A percentile compares a stretch with the other conserved stretches of the same genome.
Conservation (phyloP, 1,140 invertebrate genomes). For the Prorops nasuta region DNA sequence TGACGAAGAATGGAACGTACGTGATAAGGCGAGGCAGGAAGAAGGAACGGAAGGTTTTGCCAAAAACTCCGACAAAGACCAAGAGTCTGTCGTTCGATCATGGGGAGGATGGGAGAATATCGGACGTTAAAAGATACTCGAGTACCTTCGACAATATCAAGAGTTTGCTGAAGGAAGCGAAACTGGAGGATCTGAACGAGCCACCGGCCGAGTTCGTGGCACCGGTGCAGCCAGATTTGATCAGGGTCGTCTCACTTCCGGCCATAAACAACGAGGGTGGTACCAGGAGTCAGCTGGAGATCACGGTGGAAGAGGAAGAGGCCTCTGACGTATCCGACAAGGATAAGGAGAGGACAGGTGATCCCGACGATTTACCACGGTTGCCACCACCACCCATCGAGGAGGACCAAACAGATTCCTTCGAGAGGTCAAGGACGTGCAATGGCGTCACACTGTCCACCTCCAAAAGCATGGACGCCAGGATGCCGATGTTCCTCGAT, state of each 20-base stretch:
- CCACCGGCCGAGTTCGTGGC: slow-evolving; percentile 57
- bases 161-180: slow-evolving; percentile 64
- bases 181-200: slow-evolving; percentile 56
- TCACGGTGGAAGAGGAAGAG: slow-evolving; percentile 43
- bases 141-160: slow-evolving; percentile 79
- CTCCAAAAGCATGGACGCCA: slow-evolving; percentile 39
- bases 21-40: slow-evolving; percentile 67
- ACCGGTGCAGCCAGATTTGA: slow-evolving; percentile 61
- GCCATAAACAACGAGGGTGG: slow-evolving; percentile 57
- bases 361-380: slow-evolving; percentile 10
- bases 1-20: slow-evolving; percentile 69
- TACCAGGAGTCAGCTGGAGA: slow-evolving; percentile 32
- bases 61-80: slow-evolving; percentile 50
- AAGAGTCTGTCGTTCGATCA: slow-evolving; percentile 52
- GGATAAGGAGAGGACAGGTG: slow-evolving; percentile 31
- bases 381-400: slow-evolving; percentile 14
- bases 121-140: slow-evolving; percentile 69
- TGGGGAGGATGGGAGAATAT: slow-evolving; percentile 54
- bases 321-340: slow-evolving; percentile 37
- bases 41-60: slow-evolving; percentile 57
- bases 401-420: slow-evolving; percentile 7
- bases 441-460: slow-evolving; percentile 34
- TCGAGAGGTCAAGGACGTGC: slow-evolving; percentile 22
- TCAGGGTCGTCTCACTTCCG: slow-evolving; percentile 67
- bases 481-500: slow-evolving; percentile 17